A percentile compares a stretch with the other conserved stretches of the same genome.
Conservation (phyloP, 2,113 vertebrate species). For the Pitta sordida region DNA sequence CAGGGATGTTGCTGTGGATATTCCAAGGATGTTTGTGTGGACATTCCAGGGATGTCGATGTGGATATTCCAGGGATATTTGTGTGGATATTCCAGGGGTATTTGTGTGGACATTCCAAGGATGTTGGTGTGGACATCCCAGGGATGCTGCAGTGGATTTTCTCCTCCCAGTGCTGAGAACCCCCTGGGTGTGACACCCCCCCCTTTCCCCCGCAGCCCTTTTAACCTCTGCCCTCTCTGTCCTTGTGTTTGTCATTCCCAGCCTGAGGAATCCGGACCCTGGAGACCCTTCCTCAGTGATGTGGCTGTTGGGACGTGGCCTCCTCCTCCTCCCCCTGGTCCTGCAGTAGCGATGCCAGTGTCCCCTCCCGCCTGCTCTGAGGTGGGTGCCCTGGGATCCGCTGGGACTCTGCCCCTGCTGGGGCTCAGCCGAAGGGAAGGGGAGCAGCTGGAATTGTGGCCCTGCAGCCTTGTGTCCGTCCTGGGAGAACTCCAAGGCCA, state of each 20-base stretch:
- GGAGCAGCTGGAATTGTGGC: not conserved
- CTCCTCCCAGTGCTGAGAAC: too few relatives aligned
- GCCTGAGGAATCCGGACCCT: not conserved
- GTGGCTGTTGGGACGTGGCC: not conserved
- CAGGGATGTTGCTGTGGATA: not conserved
- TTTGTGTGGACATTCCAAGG: not conserved
- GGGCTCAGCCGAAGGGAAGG: not conserved
- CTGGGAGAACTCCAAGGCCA: not conserved
- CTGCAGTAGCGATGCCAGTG: not conserved
- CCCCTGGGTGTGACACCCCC: too few relatives aligned
- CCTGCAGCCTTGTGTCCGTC: not conserved
- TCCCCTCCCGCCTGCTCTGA: not conserved
- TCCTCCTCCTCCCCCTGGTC: not conserved
- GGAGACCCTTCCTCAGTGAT: not conserved
- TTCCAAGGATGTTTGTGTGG: fast-evolving
- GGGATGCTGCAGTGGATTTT: not conserved
- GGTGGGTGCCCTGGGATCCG: not conserved
- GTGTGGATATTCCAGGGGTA: too few relatives aligned
- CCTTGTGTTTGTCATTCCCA: not conserved
- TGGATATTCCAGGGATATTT: not conserved
- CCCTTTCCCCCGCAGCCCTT: not conserved
- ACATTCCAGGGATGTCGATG: not conserved
- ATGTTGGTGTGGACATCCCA: fast-evolving
- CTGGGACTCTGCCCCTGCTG: not conserved
- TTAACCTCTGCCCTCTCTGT: not conserved